Base-by-base conservation (phyloP, 2,113 vertebrate species). In the Aspiorhynchus laticeps region DNA sequence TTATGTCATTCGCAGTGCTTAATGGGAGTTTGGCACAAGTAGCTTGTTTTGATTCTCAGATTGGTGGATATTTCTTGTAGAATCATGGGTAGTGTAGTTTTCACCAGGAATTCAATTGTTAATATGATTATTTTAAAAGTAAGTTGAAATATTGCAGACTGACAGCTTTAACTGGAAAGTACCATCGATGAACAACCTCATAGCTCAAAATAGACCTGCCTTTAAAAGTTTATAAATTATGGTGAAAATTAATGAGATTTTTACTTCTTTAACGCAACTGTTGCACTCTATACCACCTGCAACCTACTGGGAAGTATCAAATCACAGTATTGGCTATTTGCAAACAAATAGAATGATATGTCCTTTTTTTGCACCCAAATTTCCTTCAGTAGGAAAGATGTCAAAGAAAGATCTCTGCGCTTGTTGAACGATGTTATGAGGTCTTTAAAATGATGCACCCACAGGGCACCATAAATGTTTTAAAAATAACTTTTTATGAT, bases 381-480 rank as follows among this genome's bases (percentile, higher is more conserved):
- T 1, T 43, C 8, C 24, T 43, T n/a, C 38, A 75, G 7, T 75
- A 15, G 11, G 11, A 75, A 43, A 46, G 15, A 75, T 14, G 7
- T 28, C n/a, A 73, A 38, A 41, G 36, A 74, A 74, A 41, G 10
- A 41, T 36, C 36, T 41, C 36, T 73, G 69, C 0, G 2, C 19
- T 41, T 73, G 36, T 73, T 21, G 4, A 73, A 11, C 2, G 5
- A 41, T 73, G 38, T 73, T 41, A 73, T 73, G 33, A n/a, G 21
- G 69, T 41, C 36, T 73, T 41, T 73, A 74, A 41, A 73, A 74
- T 74, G 1, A 74, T 74, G 71, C 71, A n/a, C 36, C 71, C 10
- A 11, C 21, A 41, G 69, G 36, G 69, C 69, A 73, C 69, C 19
- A 41, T 41, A 73, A 73, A 74, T 74, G 21, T 74, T 73, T 71